Evolutionary conservation across 2,113 vertebrate species (phyloP).

Genomic region (Pseudopodoces humilis): DNA sequence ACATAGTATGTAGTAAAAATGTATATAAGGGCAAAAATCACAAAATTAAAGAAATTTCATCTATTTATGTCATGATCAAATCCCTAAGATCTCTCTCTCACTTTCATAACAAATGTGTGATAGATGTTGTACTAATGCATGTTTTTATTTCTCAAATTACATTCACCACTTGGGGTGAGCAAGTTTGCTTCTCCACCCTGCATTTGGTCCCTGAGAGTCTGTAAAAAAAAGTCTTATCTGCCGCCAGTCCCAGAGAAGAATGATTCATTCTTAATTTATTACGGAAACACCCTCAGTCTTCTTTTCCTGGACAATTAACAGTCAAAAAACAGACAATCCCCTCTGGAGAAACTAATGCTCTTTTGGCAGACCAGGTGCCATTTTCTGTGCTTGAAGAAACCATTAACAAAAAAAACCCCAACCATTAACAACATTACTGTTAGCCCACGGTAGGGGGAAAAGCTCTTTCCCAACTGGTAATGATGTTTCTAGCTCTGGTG

Average conservation of each 20-base stretch:
- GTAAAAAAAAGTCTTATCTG: neutral
- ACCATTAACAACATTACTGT: neutral
- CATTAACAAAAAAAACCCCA: neutral
- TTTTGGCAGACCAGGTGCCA: neutral
- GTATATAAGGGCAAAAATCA: neutral
- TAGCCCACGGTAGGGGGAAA: neutral
- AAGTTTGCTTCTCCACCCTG: neutral
- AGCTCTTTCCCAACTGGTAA: neutral
- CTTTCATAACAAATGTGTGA: neutral
- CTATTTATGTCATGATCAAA: neutral
- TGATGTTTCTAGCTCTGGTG: neutral
- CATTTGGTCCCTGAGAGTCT: neutral
- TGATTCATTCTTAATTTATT: neutral
- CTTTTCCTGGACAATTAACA: neutral
- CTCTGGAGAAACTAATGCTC: neutral
- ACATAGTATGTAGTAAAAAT: neutral
- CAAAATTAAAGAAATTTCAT: neutral
- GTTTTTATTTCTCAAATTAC: neutral
- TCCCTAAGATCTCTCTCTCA: neutral
- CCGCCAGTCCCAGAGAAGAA: neutral
- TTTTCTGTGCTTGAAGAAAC: constrained; percentile 18
- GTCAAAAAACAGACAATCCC: neutral
- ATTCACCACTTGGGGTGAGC: neutral
- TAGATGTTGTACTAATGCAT: neutral
- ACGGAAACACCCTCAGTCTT: neutral